Evolutionary conservation across 2,113 vertebrate species (phyloP), one percentile per base, ranked within the genome.

Genomic region (Nyctereutes procyonoides): DNA sequence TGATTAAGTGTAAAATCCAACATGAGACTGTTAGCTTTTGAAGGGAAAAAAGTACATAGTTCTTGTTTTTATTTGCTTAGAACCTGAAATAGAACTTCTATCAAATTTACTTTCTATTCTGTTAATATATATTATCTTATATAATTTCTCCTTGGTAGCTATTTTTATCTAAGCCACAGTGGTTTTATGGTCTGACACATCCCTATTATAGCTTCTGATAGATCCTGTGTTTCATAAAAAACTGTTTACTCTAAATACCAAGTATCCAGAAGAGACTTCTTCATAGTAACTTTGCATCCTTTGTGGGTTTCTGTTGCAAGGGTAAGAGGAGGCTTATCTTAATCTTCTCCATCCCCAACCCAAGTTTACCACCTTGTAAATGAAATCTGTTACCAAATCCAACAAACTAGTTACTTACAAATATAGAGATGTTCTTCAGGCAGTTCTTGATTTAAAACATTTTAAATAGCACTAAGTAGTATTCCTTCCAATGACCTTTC

Each of bases 401-500:
- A 51, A 22, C 62, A 96, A 26, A 77, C 48, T 73, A 88, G 8
- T 90, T 90, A 30, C 51, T 87, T 95, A 55, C 10, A 96, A 53
- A 95, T 32, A 74, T 35, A 79, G 58, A 81, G 48, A 28, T 92
- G 51, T n/a, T 62, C 53, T 62, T 76, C 26, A 73, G 56, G 19
- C 58, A 93, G 35, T 73, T 16, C 19, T 89, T 85, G 35, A 69
- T 89, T 92, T 93, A 80, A 95, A 95, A 86, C 22, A 95, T 92
- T 94, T 97, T 48, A 83, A 92, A 16, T 67, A 96, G 51, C 51
- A 67, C 76, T 71, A 69, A 73, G 22, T 43, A 80, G 32, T 88
- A 43, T 53, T 94, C 35, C 63, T 94, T 58, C 71, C n/a, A 76
- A 0, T 84, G 86, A 4, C 55, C 10, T 89, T 43, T 90, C 30